phyloP scores from a whole-genome alignment of 2,113 vertebrate species.

The Embiotoca jacksoni region DNA sequence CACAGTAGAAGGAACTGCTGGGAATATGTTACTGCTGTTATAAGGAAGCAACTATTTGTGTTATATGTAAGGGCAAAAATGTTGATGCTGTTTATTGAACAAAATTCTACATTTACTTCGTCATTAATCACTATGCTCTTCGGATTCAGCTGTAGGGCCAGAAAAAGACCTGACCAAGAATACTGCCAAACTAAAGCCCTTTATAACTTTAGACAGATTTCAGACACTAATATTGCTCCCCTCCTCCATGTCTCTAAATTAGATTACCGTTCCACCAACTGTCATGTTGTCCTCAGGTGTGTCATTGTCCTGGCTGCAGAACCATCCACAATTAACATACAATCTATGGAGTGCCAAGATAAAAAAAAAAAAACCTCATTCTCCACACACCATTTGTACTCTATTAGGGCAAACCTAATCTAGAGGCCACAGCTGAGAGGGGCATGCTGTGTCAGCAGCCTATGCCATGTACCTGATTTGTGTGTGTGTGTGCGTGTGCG shows the following conservation, averaged over 20 bases:
- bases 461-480: slow-evolving; percentile 30
- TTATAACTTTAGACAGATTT: slow-evolving; percentile 10
- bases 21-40: neutral
- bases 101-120: slow-evolving; percentile 15
- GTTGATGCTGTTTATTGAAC: neutral
- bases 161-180: neutral
- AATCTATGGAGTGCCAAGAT: too few species aligned
- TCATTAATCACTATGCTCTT: neutral
- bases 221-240: slow-evolving; percentile 1
- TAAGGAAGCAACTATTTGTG: too few species aligned
- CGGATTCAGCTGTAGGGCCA: neutral
- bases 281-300: slow-evolving; percentile 31
- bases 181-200: slow-evolving; percentile 13
- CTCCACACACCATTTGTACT: slow-evolving; percentile 17
- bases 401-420: slow-evolving; percentile 62
- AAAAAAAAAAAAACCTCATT: slow-evolving; percentile 32
- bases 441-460: slow-evolving; percentile 32
- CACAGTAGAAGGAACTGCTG: neutral
- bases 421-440: slow-evolving; percentile 38
- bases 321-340: slow-evolving; percentile 5
- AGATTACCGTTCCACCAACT: neutral
- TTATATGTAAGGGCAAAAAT: too few species aligned
- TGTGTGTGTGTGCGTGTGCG: neutral
- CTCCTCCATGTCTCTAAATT: neutral
- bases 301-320: slow-evolving; percentile 9